These are phyloP conservation scores for Drosophila guanche DNA, from an alignment of 1,140 invertebrate species.

Conservation along the genomic window DNA sequence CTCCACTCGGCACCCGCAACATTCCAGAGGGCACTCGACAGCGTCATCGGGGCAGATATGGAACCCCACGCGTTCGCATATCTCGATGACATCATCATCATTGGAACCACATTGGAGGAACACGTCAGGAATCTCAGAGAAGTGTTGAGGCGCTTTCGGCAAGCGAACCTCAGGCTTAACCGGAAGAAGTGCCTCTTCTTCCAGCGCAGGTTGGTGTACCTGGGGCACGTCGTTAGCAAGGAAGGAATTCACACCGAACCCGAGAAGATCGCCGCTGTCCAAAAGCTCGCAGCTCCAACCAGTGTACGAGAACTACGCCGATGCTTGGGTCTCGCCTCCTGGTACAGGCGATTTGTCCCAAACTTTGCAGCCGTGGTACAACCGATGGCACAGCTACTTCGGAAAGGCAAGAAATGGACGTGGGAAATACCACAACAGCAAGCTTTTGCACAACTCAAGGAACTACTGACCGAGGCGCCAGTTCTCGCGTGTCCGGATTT, in stretches of 20 bases:
- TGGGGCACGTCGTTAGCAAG: background rate
- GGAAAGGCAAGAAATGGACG: background rate
- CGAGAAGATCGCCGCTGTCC: slow-evolving; percentile 14
- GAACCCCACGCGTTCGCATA: background rate
- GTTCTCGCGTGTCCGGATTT: background rate
- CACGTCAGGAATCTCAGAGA: background rate
- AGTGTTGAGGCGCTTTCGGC: background rate
- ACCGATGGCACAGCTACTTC: background rate
- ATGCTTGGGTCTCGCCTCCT: slow-evolving; percentile 14
- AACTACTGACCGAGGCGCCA: background rate
- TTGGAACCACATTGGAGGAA: slow-evolving; percentile 6
- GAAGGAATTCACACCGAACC: slow-evolving; percentile 19
- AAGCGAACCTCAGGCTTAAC: background rate
- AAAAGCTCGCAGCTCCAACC: background rate
- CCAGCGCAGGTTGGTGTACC: background rate
- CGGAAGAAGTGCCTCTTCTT: background rate
- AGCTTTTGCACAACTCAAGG: background rate
- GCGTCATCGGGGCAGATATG: slow-evolving; percentile 8
- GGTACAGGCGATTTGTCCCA: slow-evolving; percentile 33
- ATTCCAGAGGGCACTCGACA: too few relatives aligned
- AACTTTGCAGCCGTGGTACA: slow-evolving; percentile 22
- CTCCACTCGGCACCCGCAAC: background rate
- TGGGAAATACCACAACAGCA: background rate
- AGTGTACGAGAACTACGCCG: slow-evolving; percentile 12
- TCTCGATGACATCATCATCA: slow-evolving; percentile 23